Conservation (phyloP, 2,888 invertebrate genomes). For the Crocallis elinguaria region DNA sequence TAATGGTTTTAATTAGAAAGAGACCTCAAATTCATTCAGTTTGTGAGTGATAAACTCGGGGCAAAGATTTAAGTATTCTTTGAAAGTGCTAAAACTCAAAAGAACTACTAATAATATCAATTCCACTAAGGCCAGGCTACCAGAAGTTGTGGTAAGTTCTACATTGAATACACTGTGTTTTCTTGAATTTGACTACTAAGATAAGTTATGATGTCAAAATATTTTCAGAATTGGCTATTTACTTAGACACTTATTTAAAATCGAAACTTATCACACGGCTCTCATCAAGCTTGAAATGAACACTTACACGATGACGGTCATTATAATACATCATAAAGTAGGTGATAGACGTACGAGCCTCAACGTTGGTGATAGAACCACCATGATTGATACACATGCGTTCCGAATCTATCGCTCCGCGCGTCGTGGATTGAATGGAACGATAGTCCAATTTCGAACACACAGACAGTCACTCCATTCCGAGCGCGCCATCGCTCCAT, state of each 20-base stretch:
- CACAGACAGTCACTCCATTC: too few species aligned
- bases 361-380: too few species aligned
- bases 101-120: slow-evolving; percentile 8
- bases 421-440: too few species aligned
- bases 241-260: slow-evolving; percentile 30
- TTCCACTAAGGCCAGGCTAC: slow-evolving; percentile 41
- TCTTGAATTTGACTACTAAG: slow-evolving; percentile 16
- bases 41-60: too few species aligned
- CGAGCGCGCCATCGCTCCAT: too few species aligned
- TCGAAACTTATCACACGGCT: slow-evolving; percentile 47
- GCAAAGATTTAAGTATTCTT: too few species aligned
- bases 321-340: slow-evolving; percentile 41
- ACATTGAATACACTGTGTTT: slow-evolving; percentile 12
- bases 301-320: slow-evolving; percentile 46
- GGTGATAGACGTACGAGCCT: too few species aligned
- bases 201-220: slow-evolving; percentile 18
- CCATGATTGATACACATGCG: too few species aligned
- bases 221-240: slow-evolving; percentile 29
- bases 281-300: slow-evolving; percentile 52
- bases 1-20: too few species aligned
- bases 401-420: too few species aligned
- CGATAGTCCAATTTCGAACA: too few species aligned
- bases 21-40: too few species aligned
- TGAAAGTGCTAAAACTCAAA: neutral
- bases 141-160: slow-evolving; percentile 63